Evolutionary conservation across 2,797 vertebrate species (phyloP), one percentile per base, ranked within the genome.

Genomic region (Schizopygopsis pylzovi): DNA sequence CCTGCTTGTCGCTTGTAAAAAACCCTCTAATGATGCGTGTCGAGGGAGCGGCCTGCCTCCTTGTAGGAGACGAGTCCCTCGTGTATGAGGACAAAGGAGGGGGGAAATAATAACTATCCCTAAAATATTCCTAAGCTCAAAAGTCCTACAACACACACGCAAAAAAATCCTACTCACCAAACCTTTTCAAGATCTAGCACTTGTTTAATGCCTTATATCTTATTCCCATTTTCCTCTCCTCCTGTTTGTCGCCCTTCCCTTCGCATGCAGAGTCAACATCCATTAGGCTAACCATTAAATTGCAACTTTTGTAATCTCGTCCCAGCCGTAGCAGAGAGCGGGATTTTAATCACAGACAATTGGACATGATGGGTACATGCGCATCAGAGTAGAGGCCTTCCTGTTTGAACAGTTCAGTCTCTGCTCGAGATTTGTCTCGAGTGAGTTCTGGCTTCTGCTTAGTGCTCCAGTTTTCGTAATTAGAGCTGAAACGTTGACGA

Each of bases 1-100:
- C 96, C 95, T 96, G 96, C 96, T 97, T 97, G 97, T 97, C 97
- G 97, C 96, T 96, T 94, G 94, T 94, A 96, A 95, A 95, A 95
- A 94, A 88, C 94, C 95, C 94, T 97, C 94, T 97, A 97, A 97
- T 97, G 97, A 98, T 96, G 95, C 94, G 96, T 95, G 97, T 94
- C 97, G 92, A 94, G 97, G 97, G 98, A 98, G 93, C 95, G 93
- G 94, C 94, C 95, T 92, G 91, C 92, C 93, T 95, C 95, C 96
- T 97, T 95, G 95, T 95, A 96, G 95, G 94, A 94, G 93, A 95
- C 94, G 94, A 93, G 89, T 94, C 95, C 95, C 95, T 86, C 92
- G 95, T 97, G 96, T 95, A 95, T 92, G 90, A 92, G 89, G 85
- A 92, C 90, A 90, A 92, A 90, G 92, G 89, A 54, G 84, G 67